These are phyloP conservation scores for Crotalus tigris DNA, from an alignment of 2,113 vertebrate species.

Conservation along the genomic window DNA sequence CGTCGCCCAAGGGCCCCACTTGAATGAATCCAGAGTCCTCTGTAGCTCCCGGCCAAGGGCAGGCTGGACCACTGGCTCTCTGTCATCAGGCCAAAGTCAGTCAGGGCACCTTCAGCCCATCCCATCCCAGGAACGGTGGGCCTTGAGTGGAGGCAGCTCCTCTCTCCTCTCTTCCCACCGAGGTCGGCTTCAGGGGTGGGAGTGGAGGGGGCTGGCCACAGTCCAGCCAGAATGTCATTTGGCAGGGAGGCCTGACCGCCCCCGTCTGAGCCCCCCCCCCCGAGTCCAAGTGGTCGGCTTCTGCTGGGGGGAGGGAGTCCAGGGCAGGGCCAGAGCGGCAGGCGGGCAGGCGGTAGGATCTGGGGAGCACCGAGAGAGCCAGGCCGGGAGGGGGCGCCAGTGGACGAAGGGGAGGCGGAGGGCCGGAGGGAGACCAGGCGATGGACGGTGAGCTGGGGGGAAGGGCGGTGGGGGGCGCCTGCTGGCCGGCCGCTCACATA, in stretches of 20 bases:
- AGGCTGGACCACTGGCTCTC: background rate
- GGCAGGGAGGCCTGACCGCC: background rate
- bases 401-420: background rate
- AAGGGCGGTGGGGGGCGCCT: background rate
- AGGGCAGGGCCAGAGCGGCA: background rate
- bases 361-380: background rate
- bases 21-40: background rate
- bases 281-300: background rate
- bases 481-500: constrained; percentile 72
- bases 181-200: background rate
- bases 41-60: background rate
- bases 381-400: background rate
- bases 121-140: background rate
- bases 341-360: background rate
- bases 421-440: background rate
- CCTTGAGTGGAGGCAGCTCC: background rate
- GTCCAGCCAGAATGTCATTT: background rate
- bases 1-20: background rate
- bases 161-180: background rate
- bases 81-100: background rate
- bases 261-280: background rate
- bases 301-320: background rate
- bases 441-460: background rate
- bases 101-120: background rate
- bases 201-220: background rate